Evolutionary conservation across 2,113 vertebrate species (phyloP).

Genomic region (Rhadina sibilatrix): DNA sequence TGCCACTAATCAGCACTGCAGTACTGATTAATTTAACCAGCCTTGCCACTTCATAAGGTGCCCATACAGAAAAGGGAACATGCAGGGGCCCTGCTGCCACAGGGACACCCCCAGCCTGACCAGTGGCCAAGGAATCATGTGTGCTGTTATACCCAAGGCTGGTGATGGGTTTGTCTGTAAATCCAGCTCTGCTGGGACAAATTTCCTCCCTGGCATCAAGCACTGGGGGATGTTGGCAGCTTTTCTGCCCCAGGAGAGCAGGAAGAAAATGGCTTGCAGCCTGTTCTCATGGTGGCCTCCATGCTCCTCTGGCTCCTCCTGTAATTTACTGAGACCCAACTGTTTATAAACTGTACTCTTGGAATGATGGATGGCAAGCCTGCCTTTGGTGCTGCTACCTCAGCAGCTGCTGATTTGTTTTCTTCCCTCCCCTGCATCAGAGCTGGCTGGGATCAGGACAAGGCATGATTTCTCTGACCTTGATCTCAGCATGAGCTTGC

Average conservation of each 20-base stretch:
- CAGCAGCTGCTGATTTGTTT: conserved; percentile 2
- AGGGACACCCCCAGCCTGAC: not conserved
- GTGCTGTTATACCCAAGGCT: not conserved
- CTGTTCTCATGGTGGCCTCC: not conserved
- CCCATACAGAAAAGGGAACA: not conserved
- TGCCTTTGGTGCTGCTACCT: not conserved
- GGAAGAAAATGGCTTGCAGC: not conserved
- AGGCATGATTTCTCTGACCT: not conserved
- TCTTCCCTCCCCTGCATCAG: not conserved
- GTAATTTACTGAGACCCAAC: not conserved
- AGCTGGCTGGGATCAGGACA: not conserved
- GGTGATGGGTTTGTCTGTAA: not conserved
- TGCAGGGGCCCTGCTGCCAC: not conserved
- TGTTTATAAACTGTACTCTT: not conserved
- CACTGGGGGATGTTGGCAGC: not conserved
- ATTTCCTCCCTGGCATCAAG: not conserved
- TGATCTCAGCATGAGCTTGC: not conserved
- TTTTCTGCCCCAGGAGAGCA: not conserved
- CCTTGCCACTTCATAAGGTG: not conserved
- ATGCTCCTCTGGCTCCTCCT: not conserved
- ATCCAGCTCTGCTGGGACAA: not conserved
- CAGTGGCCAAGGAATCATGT: not conserved
- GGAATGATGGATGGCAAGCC: conserved; percentile 11
- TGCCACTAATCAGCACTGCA: not conserved
- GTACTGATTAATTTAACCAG: not conserved